A percentile compares a stretch with the other conserved stretches of the same genome.
Conservation (phyloP, 2,888 invertebrate genomes). For the Sphinx pinastri region DNA sequence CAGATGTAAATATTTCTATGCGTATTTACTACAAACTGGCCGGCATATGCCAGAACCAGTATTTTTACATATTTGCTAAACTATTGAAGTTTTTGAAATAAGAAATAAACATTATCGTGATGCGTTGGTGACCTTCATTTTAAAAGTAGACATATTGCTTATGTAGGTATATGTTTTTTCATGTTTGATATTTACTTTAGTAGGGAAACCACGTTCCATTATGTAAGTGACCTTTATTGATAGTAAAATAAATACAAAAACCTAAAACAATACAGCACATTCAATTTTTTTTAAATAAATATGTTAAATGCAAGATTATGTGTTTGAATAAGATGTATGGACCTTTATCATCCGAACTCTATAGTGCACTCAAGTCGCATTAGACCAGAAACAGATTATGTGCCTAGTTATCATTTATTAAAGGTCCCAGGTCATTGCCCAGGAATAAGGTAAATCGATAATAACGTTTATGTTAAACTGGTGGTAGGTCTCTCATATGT, state of each 20-base stretch:
- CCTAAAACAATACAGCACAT: background rate
- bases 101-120: conserved; percentile 11
- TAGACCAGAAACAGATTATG: no score
- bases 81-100: conserved; percentile 14
- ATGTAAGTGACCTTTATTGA: background rate
- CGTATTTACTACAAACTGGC: conserved; percentile 9
- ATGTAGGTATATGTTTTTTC: background rate
- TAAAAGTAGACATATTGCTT: background rate
- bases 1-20: conserved; percentile 1
- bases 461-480: no score
- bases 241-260: background rate
- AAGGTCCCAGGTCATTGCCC: no score
- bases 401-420: no score
- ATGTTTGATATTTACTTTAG: background rate
- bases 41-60: conserved; percentile 23
- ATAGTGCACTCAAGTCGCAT: no score
- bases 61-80: conserved; percentile 27
- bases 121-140: conserved; percentile 7
- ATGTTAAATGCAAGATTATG: no score
- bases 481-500: no score
- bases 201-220: background rate
- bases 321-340: no score
- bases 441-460: no score
- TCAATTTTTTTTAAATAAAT: no score
- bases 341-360: no score